Evolutionary conservation across 2,797 vertebrate species (phyloP).

Genomic region (Enteromius viviparus): DNA sequence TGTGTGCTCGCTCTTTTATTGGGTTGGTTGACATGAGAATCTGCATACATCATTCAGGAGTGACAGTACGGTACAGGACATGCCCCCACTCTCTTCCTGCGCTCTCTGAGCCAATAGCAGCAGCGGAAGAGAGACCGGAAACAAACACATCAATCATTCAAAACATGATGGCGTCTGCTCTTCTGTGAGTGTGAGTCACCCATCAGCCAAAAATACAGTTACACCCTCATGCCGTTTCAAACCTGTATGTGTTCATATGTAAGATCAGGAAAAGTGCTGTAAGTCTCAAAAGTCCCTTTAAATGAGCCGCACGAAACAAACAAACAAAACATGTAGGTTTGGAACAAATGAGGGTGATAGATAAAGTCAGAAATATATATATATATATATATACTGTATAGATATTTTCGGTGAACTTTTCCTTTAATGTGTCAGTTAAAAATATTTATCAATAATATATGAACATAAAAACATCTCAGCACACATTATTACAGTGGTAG

Average conservation of each 20-base stretch:
- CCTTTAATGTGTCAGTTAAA: conserved; percentile 6
- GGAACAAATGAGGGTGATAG: neutral
- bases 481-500: neutral
- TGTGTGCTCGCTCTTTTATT: conserved; percentile 72
- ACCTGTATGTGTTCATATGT: neutral
- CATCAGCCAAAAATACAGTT: neutral
- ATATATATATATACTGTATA: neutral
- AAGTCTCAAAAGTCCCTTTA: neutral
- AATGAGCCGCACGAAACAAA: neutral
- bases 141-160: conserved; percentile 22
- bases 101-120: conserved; percentile 51
- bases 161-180: neutral
- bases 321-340: neutral
- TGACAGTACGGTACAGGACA: conserved; percentile 88
- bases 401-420: neutral
- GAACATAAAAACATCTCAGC: conserved; percentile 5
- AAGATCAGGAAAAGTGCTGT: neutral
- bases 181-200: neutral
- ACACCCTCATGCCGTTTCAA: neutral
- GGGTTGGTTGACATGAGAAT: conserved; percentile 89
- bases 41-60: conserved; percentile 90
- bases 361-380: neutral
- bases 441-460: conserved; percentile 33
- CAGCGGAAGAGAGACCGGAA: conserved; percentile 55
- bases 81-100: conserved; percentile 84